Evolutionary conservation across 2,797 vertebrate species (phyloP).

Genomic region (Alosa sapidissima): DNA sequence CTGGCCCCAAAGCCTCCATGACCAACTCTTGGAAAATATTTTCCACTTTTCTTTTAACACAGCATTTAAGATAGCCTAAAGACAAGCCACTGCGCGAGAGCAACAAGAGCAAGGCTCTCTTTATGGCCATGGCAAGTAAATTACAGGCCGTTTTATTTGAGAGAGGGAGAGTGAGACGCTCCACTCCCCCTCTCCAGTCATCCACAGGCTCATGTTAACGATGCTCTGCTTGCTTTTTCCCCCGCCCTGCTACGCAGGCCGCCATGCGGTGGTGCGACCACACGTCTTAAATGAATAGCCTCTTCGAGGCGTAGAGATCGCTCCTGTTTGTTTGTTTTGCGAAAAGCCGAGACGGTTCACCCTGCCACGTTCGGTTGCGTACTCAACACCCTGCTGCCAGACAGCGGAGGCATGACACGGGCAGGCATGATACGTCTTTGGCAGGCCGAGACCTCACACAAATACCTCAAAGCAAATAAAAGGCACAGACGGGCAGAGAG

Average conservation of each 20-base stretch:
- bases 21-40: background rate
- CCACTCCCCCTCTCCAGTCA: background rate
- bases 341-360: background rate
- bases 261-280: conserved; percentile 3
- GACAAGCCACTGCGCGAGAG: background rate
- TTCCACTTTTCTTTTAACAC: background rate
- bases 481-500: background rate
- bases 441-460: background rate
- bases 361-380: background rate
- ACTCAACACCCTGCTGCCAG: conserved; percentile 22
- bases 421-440: background rate
- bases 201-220: background rate
- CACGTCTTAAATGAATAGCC: conserved; percentile 14
- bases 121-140: conserved; percentile 1
- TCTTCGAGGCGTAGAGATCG: background rate
- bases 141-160: background rate
- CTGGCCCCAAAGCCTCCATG: background rate
- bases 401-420: background rate
- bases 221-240: background rate
- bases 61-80: background rate
- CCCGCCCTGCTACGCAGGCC: background rate
- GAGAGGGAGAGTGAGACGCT: conserved; percentile 31
- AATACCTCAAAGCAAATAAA: conserved; percentile 38
- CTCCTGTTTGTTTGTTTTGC: conserved; percentile 32
- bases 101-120: background rate